phyloP scores from a whole-genome alignment of 2,888 invertebrate species.

The Branchellion lobata region DNA sequence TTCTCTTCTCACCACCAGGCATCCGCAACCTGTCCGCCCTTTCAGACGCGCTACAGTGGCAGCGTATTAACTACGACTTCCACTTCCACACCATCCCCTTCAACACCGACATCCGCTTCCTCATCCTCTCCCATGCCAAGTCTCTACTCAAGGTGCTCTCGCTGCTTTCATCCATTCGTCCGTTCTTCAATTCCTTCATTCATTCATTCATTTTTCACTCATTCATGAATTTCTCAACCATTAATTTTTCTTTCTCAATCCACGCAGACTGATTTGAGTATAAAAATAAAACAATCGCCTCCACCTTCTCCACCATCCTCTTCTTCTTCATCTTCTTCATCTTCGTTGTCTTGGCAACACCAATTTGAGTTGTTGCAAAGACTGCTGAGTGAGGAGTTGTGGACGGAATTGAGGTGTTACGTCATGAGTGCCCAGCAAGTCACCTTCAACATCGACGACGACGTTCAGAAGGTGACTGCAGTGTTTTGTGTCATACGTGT shows the following conservation, averaged over 20 bases:
- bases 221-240: too few species aligned
- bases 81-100: not conserved
- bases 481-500: not conserved
- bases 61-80: not conserved
- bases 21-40: not conserved
- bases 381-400: not conserved
- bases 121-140: not conserved
- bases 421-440: not conserved
- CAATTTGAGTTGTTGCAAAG: not conserved
- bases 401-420: not conserved
- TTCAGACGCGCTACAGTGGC: not conserved
- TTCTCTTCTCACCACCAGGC: too few species aligned
- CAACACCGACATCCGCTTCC: not conserved
- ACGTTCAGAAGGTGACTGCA: not conserved
- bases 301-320: slow-evolving; percentile 11
- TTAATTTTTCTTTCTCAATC: too few species aligned
- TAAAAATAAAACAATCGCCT: not conserved
- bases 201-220: too few species aligned
- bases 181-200: too few species aligned
- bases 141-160: not conserved
- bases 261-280: not conserved
- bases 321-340: not conserved
- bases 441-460: not conserved
- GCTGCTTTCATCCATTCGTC: too few species aligned
- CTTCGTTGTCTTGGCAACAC: not conserved